A percentile compares a stretch with the other conserved stretches of the same genome.
phyloP scores from a whole-genome alignment of 1,140 invertebrate species.

The Propsilocerus akamusi region DNA sequence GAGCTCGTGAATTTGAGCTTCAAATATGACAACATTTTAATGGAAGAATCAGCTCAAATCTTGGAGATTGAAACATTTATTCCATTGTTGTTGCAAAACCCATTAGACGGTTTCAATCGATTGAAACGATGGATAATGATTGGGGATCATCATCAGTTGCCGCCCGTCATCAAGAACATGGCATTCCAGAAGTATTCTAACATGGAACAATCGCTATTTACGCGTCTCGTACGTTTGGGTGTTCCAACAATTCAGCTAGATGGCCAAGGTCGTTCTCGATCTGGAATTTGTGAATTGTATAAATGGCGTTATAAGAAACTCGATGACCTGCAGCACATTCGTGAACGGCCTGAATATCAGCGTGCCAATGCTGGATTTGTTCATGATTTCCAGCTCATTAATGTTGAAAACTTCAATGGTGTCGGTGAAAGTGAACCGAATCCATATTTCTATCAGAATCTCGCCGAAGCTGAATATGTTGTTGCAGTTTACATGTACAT shows the following conservation, averaged over 20 bases:
- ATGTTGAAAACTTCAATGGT: constrained; percentile 94
- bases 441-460: constrained; percentile 97
- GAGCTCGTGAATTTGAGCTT: constrained; percentile 92
- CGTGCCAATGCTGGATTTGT: constrained; percentile 81
- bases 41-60: constrained; percentile 99
- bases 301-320: constrained; percentile 96
- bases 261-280: constrained; percentile 78
- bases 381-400: constrained; percentile 89
- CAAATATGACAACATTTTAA: constrained; percentile 97
- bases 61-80: constrained; percentile 99
- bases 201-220: constrained; percentile 98
- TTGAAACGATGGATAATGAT: constrained; percentile 99
- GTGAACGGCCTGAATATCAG: constrained; percentile 62
- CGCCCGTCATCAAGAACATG: constrained; percentile 99
- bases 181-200: constrained; percentile 99
- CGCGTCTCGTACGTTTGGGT: constrained; percentile 84
- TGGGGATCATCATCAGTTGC: constrained; percentile 97
- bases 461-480: constrained; percentile 97
- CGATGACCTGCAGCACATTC: constrained; percentile 80
- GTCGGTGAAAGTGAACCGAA: constrained; percentile 94
- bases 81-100: constrained; percentile 91
- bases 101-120: constrained; percentile 86
- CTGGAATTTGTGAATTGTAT: constrained; percentile 78
- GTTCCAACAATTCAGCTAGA: constrained; percentile 95
- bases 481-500: constrained; percentile 99